Conservation (phyloP, 2,888 invertebrate genomes). For the Cephus nigrinus region DNA sequence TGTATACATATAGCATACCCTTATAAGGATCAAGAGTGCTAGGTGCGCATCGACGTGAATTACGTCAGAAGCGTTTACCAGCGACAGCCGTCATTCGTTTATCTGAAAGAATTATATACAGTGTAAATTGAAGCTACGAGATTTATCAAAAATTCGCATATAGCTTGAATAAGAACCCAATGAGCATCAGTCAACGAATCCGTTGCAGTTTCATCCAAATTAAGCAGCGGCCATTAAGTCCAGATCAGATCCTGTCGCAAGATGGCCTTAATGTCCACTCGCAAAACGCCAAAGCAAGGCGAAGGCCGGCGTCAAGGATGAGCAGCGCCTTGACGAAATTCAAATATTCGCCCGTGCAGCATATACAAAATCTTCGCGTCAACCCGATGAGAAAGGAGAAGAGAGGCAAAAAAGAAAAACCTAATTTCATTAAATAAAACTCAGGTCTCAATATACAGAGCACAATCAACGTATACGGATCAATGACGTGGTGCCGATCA, state of each 20-base stretch:
- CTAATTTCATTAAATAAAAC: background rate
- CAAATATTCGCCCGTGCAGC: background rate
- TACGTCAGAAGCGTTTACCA: background rate
- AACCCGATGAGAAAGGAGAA: background rate
- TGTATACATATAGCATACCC: too few species aligned
- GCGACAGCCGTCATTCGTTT: background rate
- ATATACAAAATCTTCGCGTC: background rate
- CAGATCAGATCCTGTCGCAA: background rate
- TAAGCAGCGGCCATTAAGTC: background rate
- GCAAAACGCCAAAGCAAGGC: background rate
- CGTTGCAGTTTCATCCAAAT: background rate
- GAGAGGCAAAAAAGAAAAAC: background rate
- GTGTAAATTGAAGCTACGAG: background rate
- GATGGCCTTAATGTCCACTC: background rate
- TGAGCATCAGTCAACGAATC: background rate
- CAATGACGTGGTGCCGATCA: background rate
- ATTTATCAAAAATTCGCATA: background rate
- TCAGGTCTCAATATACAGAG: background rate
- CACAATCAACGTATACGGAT: background rate
- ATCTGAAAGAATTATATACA: background rate
- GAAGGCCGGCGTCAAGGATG: background rate
- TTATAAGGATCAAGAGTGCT: too few species aligned
- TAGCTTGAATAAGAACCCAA: background rate
- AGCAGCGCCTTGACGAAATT: background rate
- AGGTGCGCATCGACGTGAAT: background rate